phyloP scores from a whole-genome alignment of 1,140 invertebrate genomes.

The Heliconius nattereri region DNA sequence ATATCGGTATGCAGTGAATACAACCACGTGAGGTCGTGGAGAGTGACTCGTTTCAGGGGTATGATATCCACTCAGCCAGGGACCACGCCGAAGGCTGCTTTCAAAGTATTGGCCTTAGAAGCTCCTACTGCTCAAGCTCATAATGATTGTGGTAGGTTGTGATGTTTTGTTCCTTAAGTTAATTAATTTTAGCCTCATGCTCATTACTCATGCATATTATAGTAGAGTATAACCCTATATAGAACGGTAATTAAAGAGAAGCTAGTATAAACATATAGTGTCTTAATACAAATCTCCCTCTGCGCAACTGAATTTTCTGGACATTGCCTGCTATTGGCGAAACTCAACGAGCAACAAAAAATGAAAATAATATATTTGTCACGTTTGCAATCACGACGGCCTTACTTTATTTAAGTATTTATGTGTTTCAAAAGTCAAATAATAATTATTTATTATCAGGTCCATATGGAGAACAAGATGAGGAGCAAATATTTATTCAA shows the following conservation, averaged over 20 bases:
- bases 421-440: no score
- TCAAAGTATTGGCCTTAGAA: constrained; percentile 96
- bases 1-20: constrained; percentile 99
- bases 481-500: constrained; percentile 98
- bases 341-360: no score
- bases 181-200: neutral
- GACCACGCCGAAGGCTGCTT: constrained; percentile 96
- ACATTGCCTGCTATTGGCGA: no score
- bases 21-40: constrained; percentile 98
- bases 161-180: neutral
- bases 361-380: no score
- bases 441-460: constrained; percentile 80
- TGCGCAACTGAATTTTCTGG: no score
- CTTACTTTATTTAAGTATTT: no score
- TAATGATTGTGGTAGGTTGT: constrained; percentile 85
- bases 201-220: no score
- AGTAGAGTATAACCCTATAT: no score
- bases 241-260: no score
- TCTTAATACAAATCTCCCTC: no score
- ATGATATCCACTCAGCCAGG: constrained; percentile 99
- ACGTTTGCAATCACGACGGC: no score
- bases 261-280: no score
- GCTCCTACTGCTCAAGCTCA: constrained; percentile 82
- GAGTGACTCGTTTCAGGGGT: constrained; percentile 95
- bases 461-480: constrained; percentile 98